Evolutionary conservation across 2,797 vertebrate species (phyloP), one percentile per base, ranked within the genome.

Genomic region (Agapornis canus): DNA sequence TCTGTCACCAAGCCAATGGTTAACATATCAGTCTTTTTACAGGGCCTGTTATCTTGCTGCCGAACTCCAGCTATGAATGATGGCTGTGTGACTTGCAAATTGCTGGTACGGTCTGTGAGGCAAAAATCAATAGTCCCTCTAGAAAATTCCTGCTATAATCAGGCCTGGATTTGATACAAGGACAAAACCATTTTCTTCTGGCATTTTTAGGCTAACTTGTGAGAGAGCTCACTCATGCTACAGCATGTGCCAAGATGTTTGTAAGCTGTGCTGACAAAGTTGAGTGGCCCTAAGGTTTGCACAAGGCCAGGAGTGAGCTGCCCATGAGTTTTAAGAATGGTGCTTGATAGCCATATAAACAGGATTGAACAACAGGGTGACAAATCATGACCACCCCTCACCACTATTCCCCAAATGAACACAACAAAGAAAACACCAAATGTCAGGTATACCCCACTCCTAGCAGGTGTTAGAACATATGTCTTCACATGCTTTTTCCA

Each of bases 81-180:
- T 42, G 29, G 19, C 63, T 84, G 35, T 40, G 71, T 66, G 52
- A 69, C 90, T 95, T 94, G 35, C 48, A 86, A 92, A 95, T 91
- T 88, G 42, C n/a, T 82, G 20, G 56, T 92, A 66, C 10, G 90
- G 77, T 54, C 54, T 2, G 3, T 12, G 39, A 75, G 35, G 37
- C 65, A 68, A 92, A 96, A 94, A 69, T 92, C 76, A 92, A 63
- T 65, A 84, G 39, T 37, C 31, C 35, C 39, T 89, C 78, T 59
- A 51, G 75, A 93, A 94, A 81, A 77, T 64, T 82, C 49, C 21
- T 82, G 10, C 27, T 82, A 59, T 70, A 56, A 68, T 84, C 72
- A 94, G 72, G 49, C 47, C 39, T 89, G 52, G 13, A 63, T 82
- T 82, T 89, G 78, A 66, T 59, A 76, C 9, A 1, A 89, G 51